A percentile compares a stretch with the other conserved stretches of the same genome.
These are phyloP conservation scores for Bombus fervidus DNA, from an alignment of 1,140 invertebrate genomes.

Conservation along the genomic window DNA sequence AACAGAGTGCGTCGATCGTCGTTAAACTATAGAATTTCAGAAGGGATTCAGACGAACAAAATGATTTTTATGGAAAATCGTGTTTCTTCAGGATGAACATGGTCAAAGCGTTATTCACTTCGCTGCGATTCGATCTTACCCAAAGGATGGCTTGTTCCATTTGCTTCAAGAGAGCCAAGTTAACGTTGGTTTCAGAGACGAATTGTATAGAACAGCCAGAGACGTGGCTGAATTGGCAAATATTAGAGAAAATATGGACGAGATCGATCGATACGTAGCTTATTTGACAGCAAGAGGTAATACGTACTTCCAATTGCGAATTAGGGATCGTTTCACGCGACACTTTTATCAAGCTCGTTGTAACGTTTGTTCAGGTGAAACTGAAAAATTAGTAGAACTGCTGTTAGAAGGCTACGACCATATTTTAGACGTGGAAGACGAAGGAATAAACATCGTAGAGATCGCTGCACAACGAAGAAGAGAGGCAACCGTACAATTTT, in stretches of 20 bases:
- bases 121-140: conserved; percentile 90
- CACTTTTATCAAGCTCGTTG: background rate
- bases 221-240: conserved; percentile 92
- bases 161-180: conserved; percentile 90
- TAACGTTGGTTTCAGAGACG: conserved; percentile 90
- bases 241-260: conserved; percentile 89
- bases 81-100: conserved; percentile 88
- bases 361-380: conserved; percentile 84
- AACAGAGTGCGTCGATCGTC: conserved; percentile 83
- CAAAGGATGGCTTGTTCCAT: conserved; percentile 89
- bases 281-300: conserved; percentile 89
- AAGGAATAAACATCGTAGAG: conserved; percentile 86
- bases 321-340: background rate
- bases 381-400: conserved; percentile 89
- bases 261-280: conserved; percentile 91
- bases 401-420: conserved; percentile 93
- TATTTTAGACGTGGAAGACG: conserved; percentile 90
- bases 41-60: too few species aligned
- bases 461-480: conserved; percentile 86
- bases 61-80: background rate
- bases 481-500: conserved; percentile 85
- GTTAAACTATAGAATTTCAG: too few species aligned
- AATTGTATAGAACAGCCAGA: conserved; percentile 91
- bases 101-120: conserved; percentile 95
- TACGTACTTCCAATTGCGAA: background rate